Evolutionary conservation across 2,888 invertebrate genomes (phyloP), one percentile per base, ranked within the genome.

Genomic region (Dascillus cervinus): DNA sequence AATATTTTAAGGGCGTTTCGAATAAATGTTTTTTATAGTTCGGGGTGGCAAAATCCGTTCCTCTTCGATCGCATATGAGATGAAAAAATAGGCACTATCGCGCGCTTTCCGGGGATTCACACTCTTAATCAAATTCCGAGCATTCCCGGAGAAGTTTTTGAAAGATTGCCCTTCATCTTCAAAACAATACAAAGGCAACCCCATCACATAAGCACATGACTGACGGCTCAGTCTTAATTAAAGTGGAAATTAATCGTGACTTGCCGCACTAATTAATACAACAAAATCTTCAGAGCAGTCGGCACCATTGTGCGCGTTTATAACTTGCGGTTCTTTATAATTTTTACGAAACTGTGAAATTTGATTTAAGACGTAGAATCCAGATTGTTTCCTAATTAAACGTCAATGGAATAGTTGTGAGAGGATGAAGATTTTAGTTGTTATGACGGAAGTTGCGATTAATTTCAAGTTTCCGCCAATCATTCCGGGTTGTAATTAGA

Each of bases 101-200:
- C 41, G 39, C 36, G 32, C 30, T 22, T 32, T 27, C 26, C 17
- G 35, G 34, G 33, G 37, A 39, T 38, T 32, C 38, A 37, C 39
- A 41, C 28, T 44, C 49, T 49, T 53, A 53, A 53, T 55, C 56
- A 47, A 50, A 56, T 55, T 55, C 56, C 47, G 37, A 29, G 44
- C 46, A 44, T 54, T 53, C 56, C 44, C 41, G 44, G 39, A 37
- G 46, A 48, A 58, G 53, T 58, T 58, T 57, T 59, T 58, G 57
- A 58, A 59, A 59, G 59, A 58, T 58, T 56, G 59, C 59, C n/a
- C n/a, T 59, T 56, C 56, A 59, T 59, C 59, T 53, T 52, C 50
- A 47, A 54, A 53, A 59, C 58, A 59, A 58, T 56, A 42, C 36
- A 29, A 25, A 20, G 42, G 43, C 47, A 52, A 48, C 55, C 53